Base-by-base conservation (phyloP, 2,888 invertebrate species). In the Drosophila ustulata region DNA sequence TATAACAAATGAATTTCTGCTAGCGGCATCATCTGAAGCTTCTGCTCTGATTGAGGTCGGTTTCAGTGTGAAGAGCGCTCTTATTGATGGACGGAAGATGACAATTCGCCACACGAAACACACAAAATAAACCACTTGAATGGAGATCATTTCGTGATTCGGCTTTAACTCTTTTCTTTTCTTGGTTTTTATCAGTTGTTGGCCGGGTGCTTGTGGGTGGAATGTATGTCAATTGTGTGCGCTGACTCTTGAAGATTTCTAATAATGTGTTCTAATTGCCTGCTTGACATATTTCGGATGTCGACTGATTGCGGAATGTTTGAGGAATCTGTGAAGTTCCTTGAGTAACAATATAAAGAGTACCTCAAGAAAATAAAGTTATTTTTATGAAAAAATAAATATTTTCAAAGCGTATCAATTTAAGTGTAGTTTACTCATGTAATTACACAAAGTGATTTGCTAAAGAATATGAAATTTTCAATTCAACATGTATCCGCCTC, bases 151-250 rank as follows among this genome's bases (percentile, higher is more conserved):
- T 59, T 55, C 28, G 58, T 43, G 45, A 34, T 37, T 39, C 55
- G 28, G 30, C 30, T 9, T 46, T 2, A 41, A 53, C 47, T 55
- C 45, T 57, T 46, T 37, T 45, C 7, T 13, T 18, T 41, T 8
- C 39, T 41, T 13, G 11, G 30, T 56, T 28, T 49, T 43, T 55
- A 28, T 25, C 13, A 47, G 47, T 39, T 4, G 32, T 23, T 45
- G 26, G 3, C n/a, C 11, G 7, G 51, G 4, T 30, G 45, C 50
- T 18, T 68, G 64, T 73, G 9, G 56, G 49, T 43, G 75, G 30
- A 73, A 78, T 68, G 39, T 78, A 1, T 67, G 78, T 78, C 74
- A 78, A 73, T 58, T 11, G 49, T 46, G 39, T 11, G 41, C 7
- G 4, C 57, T 50, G 65, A 11, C 43, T 34, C 26, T 55, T 25